Conservation (phyloP, 2,113 vertebrate species). For the Patagioenas fasciata region DNA sequence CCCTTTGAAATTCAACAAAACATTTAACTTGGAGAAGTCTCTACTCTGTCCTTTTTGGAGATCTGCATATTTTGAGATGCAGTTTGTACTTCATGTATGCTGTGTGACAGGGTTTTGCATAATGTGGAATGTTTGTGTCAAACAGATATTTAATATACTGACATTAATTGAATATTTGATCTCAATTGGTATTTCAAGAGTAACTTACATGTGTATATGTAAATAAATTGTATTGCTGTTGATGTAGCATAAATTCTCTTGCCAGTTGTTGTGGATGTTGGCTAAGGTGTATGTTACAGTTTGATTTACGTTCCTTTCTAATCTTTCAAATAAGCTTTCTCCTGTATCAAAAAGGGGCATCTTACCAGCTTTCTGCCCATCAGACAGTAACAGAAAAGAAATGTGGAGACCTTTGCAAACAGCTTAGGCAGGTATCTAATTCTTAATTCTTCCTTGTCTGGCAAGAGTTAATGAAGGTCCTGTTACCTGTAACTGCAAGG, state of each 20-base stretch:
- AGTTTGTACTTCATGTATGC: not conserved
- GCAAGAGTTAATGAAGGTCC: not conserved
- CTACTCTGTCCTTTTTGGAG: not conserved
- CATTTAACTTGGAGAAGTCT: not conserved
- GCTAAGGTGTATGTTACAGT: not conserved
- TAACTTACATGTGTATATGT: fast-evolving
- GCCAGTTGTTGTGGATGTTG: not conserved
- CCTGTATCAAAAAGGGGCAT: not conserved
- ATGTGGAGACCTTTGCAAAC: not conserved
- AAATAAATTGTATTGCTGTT: not conserved
- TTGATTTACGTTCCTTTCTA: not conserved
- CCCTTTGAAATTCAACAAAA: not conserved
- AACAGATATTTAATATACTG: not conserved
- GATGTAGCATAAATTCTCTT: not conserved
- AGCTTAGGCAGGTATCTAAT: not conserved
- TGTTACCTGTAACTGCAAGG: not conserved
- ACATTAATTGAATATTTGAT: not conserved
- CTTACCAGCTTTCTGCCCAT: not conserved
- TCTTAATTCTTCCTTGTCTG: not conserved
- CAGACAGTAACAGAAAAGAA: not conserved
- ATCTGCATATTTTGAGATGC: not conserved
- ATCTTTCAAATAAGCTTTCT: not conserved
- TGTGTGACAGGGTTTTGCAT: not conserved
- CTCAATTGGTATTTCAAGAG: not conserved
- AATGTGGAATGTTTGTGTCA: not conserved